Conservation (phyloP, 2,888 invertebrate species). For the Erebia aethiops region DNA sequence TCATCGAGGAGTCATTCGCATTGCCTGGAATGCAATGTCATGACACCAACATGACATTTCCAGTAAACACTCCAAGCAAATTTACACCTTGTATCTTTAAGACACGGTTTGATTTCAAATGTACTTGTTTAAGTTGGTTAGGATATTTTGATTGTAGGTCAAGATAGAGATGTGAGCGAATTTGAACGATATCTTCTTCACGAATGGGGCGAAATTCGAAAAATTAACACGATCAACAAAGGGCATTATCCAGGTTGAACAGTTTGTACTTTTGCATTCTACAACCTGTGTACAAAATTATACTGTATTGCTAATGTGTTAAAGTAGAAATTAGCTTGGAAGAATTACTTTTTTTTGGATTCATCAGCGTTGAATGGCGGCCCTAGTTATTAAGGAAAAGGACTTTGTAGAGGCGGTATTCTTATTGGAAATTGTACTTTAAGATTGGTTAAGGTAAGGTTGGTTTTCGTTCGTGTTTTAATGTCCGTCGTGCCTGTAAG, state of each 20-base stretch:
- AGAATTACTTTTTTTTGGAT: conserved; percentile 47
- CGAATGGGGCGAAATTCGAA: conserved; percentile 53
- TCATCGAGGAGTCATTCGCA: conserved; percentile 78
- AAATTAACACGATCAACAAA: conserved; percentile 54
- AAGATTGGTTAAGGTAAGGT: conserved; percentile 41
- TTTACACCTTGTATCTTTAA: conserved; percentile 28
- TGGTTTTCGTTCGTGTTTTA: conserved; percentile 49
- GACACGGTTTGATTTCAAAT: conserved; percentile 39
- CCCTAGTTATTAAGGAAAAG: conserved; percentile 54
- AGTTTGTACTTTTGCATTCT: conserved; percentile 51
- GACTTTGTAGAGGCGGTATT: conserved; percentile 46
- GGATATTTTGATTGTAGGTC: conserved; percentile 34
- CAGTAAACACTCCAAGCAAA: conserved; percentile 41
- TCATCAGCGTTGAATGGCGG: conserved; percentile 64
- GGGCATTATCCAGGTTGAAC: conserved; percentile 66
- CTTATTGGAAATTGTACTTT: conserved; percentile 44
- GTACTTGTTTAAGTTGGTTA: conserved; percentile 34
- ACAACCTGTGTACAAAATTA: conserved; percentile 44
- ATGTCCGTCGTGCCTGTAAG: conserved; percentile 59
- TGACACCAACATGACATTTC: conserved; percentile 60
- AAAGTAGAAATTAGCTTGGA: conserved; percentile 47
- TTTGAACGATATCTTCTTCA: conserved; percentile 56
- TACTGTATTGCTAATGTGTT: conserved; percentile 41
- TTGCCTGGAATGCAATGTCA: conserved; percentile 78
- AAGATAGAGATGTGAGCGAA: conserved; percentile 46